These are phyloP conservation scores for Gadus chalcogrammus DNA, from an alignment of 2,113 vertebrate species.

Conservation along the genomic window DNA sequence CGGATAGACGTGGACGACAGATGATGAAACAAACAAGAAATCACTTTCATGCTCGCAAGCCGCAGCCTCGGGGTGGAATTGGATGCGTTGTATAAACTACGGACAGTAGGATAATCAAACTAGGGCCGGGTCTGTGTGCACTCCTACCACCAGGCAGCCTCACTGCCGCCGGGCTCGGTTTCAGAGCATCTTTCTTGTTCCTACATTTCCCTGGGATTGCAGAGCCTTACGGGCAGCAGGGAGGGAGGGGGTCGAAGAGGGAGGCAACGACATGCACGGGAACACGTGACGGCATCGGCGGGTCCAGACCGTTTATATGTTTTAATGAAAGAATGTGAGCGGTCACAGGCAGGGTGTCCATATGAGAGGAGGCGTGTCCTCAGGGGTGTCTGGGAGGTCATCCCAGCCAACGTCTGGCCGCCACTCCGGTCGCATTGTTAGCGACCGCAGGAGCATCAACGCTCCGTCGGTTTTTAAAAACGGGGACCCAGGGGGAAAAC, in stretches of 20 bases:
- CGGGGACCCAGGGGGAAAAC: slow-evolving; percentile 41
- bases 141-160: not conserved
- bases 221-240: too few species aligned
- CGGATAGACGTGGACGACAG: not conserved
- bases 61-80: slow-evolving; percentile 34
- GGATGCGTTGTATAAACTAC: slow-evolving; percentile 46
- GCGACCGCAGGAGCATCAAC: slow-evolving; percentile 38
- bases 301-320: too few species aligned
- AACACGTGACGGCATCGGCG: too few species aligned
- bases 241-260: too few species aligned
- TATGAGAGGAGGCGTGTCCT: too few species aligned
- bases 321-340: too few species aligned
- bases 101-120: slow-evolving; percentile 50
- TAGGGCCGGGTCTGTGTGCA: not conserved
- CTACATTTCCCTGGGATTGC: too few species aligned
- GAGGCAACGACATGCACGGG: too few species aligned
- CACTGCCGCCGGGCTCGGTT: not conserved
- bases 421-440: slow-evolving; percentile 29
- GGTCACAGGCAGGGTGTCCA: too few species aligned
- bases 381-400: too few species aligned
- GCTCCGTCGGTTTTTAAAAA: slow-evolving; percentile 42
- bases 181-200: too few species aligned
- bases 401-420: slow-evolving; percentile 18
- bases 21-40: slow-evolving; percentile 67
- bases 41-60: slow-evolving; percentile 45